Conservation (phyloP, 1,140 invertebrate genomes). For the Parasteatoda tepidariorum region DNA sequence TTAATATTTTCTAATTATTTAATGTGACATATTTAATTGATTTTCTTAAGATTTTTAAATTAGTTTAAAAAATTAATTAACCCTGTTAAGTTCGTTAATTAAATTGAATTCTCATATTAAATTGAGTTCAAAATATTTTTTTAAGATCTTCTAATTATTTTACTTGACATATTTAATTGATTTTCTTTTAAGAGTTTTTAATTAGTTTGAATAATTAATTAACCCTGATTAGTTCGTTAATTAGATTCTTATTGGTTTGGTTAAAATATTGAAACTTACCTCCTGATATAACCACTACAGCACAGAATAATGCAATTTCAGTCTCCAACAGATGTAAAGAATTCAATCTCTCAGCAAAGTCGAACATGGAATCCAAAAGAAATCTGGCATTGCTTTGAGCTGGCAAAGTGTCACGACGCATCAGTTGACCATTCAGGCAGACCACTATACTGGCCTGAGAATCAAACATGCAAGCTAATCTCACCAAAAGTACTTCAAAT, state of each 20-base stretch:
- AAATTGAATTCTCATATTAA: too few relatives aligned
- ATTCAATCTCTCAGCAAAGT: conserved; percentile 95
- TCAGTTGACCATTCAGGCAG: conserved; percentile 90
- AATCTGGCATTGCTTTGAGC: conserved; percentile 89
- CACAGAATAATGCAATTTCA: conserved; percentile 94
- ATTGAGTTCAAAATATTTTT: too few relatives aligned
- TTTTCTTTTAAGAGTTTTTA: too few relatives aligned
- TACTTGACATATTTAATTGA: too few relatives aligned
- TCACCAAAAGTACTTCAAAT: conserved; percentile 92
- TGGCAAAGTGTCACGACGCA: conserved; percentile 89
- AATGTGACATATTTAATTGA: too few relatives aligned
- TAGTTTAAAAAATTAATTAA: too few relatives aligned
- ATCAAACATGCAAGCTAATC: conserved; percentile 94
- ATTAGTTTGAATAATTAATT: too few relatives aligned
- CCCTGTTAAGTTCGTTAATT: too few relatives aligned
- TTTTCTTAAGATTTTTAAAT: too few relatives aligned
- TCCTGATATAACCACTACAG: conserved; percentile 92
- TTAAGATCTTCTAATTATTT: too few relatives aligned
- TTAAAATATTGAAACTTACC: conserved; percentile 71
- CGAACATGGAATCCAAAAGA: conserved; percentile 96
- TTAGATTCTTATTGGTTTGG: neutral
- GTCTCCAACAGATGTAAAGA: conserved; percentile 88
- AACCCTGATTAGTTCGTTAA: neutral
- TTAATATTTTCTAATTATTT: too few relatives aligned
- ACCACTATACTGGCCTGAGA: conserved; percentile 85